Base-by-base conservation (phyloP, 1,140 invertebrate genomes). In the Megathymus violae region DNA sequence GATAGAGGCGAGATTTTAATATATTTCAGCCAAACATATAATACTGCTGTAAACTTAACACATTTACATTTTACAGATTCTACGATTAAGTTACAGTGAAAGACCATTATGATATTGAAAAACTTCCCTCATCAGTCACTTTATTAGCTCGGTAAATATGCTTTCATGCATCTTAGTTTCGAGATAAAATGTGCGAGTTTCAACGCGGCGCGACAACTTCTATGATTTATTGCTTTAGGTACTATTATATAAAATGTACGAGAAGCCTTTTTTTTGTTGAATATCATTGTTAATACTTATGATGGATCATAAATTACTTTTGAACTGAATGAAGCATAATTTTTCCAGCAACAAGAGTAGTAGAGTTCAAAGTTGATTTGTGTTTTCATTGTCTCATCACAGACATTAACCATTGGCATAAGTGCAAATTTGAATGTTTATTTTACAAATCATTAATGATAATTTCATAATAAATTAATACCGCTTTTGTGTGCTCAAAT, bases 41-140 rank as follows among this genome's bases (percentile, higher is more conserved):
- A n/a, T n/a, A n/a, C n/a, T 25, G 22, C 9, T 16, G 27, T 50
- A 50, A 50, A 27, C 27, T 31, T 31, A 3, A 31, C 38, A 31
- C 22, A 48, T 16, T 17, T 25, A 10, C 27, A 19, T 10, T 44
- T 4, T 5, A n/a, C 19, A 36, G 25, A 46, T 31, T 47, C n/a
- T 1, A 17, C 4, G 34, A 52, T 40, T 43, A 47, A 34, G n/a
- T 46, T 58, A 43, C 44, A 36, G 15, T 17, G 41, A 44, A 56
- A 17, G 43, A 31, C 54, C 41, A 59, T 59, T 59, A 47, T 34
- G 25, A 59, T 59, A 59, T 59, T 59, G 43, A 59, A 59, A 59
- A 59, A 59, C 54, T 59, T 59, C 46, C 11, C 41, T 59, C 54
- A 59, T 59, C 43, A 59, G 27, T 59, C 54, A 59, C 16, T 17